Evolutionary conservation across 2,797 vertebrate species (phyloP).

Genomic region (Oceanodroma leucorhoa): DNA sequence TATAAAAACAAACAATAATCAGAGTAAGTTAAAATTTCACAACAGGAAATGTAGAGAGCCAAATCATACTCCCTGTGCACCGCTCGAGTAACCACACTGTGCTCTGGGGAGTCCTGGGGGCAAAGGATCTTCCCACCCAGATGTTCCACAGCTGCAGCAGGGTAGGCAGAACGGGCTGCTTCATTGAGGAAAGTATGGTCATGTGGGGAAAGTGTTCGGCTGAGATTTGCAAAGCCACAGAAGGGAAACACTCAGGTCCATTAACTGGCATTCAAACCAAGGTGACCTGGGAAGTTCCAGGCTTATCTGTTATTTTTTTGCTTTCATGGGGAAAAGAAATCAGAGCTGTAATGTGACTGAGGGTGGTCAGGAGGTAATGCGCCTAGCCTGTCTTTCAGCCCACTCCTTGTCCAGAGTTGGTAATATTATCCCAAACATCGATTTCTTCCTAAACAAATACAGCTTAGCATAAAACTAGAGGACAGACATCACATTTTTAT

Average conservation of each 20-base stretch:
- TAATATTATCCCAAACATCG: not conserved
- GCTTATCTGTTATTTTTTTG: not conserved
- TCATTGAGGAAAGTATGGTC: not conserved
- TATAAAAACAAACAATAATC: conserved; percentile 47
- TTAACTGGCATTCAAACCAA: not conserved
- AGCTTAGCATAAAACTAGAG: not conserved
- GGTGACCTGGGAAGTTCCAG: not conserved
- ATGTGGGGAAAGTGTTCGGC: not conserved
- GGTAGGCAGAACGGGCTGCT: not conserved
- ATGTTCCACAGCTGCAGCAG: conserved; percentile 44
- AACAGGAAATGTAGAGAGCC: conserved; percentile 47
- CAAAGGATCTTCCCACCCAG: conserved; percentile 44
- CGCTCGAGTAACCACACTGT: not conserved
- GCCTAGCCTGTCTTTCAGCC: not conserved
- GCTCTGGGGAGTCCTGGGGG: not conserved
- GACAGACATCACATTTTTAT: not conserved
- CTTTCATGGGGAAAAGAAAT: not conserved
- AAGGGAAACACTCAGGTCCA: not conserved
- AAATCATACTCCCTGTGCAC: conserved; percentile 2
- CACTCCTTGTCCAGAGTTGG: not conserved
- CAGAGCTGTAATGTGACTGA: not conserved
- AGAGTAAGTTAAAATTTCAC: conserved; percentile 42
- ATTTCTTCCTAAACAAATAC: not conserved
- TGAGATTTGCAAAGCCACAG: not conserved
- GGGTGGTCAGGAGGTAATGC: not conserved